Evolutionary conservation across 2,113 vertebrate species (phyloP).

Genomic region (Grammomys dolichurus): DNA sequence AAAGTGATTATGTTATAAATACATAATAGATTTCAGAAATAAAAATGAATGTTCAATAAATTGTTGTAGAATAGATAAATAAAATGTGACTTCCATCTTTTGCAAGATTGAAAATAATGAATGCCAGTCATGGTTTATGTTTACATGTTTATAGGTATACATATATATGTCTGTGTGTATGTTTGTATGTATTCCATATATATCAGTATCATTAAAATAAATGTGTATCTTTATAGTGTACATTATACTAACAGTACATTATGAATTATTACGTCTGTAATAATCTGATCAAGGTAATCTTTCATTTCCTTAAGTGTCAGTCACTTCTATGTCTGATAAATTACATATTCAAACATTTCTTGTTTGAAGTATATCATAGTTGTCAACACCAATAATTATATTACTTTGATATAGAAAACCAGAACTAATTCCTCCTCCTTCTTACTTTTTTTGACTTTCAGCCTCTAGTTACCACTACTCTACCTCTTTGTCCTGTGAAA

Average conservation of each 20-base stretch:
- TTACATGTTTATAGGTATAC: not conserved
- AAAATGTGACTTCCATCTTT: not conserved
- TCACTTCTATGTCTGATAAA: not conserved
- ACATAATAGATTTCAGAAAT: not conserved
- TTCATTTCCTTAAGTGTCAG: not conserved
- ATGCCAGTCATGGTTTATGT: not conserved
- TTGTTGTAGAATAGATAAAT: not conserved
- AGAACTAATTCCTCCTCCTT: not conserved
- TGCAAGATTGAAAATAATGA: not conserved
- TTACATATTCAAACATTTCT: not conserved
- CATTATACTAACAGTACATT: not conserved
- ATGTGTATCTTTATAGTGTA: not conserved
- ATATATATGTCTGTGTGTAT: not conserved
- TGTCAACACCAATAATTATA: not conserved
- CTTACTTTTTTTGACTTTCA: not conserved
- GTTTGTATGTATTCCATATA: no score
- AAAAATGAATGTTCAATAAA: conserved; percentile 29
- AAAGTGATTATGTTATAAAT: not conserved
- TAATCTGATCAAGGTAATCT: not conserved
- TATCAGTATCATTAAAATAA: not conserved
- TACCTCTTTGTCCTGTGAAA: no score
- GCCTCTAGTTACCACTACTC: not conserved
- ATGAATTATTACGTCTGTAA: not conserved
- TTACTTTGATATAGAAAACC: not conserved
- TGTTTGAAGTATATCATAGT: not conserved